These are phyloP conservation scores for Nematostella vectensis DNA, from an alignment of 92 coral and sea anemone species.

Conservation along the genomic window DNA sequence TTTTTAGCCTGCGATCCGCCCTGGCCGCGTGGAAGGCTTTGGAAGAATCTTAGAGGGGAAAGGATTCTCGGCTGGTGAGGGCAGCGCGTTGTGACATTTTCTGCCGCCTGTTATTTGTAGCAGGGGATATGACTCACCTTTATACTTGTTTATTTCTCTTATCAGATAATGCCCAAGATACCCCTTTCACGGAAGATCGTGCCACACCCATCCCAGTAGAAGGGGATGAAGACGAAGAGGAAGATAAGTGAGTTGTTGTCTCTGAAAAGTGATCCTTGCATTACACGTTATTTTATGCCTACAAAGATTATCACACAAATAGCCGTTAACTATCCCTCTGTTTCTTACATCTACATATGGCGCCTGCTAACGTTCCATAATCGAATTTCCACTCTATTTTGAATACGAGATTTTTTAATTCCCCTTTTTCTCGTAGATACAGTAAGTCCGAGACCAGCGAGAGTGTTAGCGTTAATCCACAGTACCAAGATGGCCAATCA, in stretches of 20 bases:
- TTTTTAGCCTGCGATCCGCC: slow-evolving; percentile 23
- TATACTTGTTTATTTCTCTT: no score
- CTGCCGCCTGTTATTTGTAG: neutral
- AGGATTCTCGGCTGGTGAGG: slow-evolving; percentile 2
- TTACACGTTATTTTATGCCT: no score
- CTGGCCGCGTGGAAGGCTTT: slow-evolving; percentile 34
- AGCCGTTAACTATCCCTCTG: no score
- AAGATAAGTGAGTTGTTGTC: neutral
- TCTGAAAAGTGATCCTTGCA: neutral
- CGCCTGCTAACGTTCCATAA: neutral
- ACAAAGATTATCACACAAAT: no score
- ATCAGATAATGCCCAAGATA: slow-evolving; percentile 15
- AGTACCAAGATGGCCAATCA: neutral
- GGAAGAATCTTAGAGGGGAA: slow-evolving; percentile 28
- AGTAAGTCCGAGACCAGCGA: neutral
- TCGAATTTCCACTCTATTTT: no score
- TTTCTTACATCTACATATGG: no score
- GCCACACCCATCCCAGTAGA: slow-evolving; percentile 42
- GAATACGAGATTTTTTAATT: no score
- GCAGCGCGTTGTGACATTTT: neutral
- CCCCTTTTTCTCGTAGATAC: neutral
- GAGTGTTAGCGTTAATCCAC: neutral
- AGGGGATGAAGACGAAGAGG: slow-evolving; percentile 11
- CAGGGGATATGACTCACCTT: neutral
- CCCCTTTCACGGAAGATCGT: slow-evolving; percentile 70